These are phyloP conservation scores for Drosophila murphyi DNA, from an alignment of 1,140 invertebrate species.

Conservation along the genomic window DNA sequence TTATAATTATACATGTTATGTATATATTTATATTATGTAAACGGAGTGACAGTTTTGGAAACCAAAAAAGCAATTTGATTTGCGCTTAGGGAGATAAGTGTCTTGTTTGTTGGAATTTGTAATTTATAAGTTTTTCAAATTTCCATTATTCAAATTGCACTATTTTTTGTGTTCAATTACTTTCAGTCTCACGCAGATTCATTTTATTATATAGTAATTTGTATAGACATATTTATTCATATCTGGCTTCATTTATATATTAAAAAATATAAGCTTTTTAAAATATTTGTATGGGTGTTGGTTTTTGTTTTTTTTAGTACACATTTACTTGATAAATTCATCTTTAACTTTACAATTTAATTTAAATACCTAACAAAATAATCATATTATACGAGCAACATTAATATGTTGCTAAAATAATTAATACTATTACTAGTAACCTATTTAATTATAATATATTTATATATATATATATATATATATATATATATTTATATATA, in stretches of 20 bases:
- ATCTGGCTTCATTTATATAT: slow-evolving; percentile 37
- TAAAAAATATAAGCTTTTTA: slow-evolving; percentile 75
- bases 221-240: slow-evolving; percentile 39
- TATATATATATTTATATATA: slow-evolving; percentile 17
- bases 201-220: slow-evolving; percentile 40
- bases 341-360: slow-evolving; percentile 70
- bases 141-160: slow-evolving; percentile 49
- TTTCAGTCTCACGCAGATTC: slow-evolving; percentile 72
- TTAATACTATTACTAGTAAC: slow-evolving; percentile 68
- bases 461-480: slow-evolving; percentile 6
- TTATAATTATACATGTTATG: slow-evolving; percentile 21
- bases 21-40: slow-evolving; percentile 35
- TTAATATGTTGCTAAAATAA: slow-evolving; percentile 59
- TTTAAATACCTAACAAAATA: slow-evolving; percentile 72
- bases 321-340: slow-evolving; percentile 77
- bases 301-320: slow-evolving; percentile 58
- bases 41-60: slow-evolving; percentile 35
- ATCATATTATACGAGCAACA: slow-evolving; percentile 47
- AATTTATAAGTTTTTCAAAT: slow-evolving; percentile 45
- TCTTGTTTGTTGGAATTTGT: slow-evolving; percentile 26
- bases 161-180: slow-evolving; percentile 47
- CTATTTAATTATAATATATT: slow-evolving; percentile 32
- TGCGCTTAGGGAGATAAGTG: slow-evolving; percentile 54
- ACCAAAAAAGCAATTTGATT: slow-evolving; percentile 50
- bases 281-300: slow-evolving; percentile 56